Evolutionary conservation across 2,113 vertebrate species (phyloP), one percentile per base, ranked within the genome.

Genomic region (Cottus gobio): DNA sequence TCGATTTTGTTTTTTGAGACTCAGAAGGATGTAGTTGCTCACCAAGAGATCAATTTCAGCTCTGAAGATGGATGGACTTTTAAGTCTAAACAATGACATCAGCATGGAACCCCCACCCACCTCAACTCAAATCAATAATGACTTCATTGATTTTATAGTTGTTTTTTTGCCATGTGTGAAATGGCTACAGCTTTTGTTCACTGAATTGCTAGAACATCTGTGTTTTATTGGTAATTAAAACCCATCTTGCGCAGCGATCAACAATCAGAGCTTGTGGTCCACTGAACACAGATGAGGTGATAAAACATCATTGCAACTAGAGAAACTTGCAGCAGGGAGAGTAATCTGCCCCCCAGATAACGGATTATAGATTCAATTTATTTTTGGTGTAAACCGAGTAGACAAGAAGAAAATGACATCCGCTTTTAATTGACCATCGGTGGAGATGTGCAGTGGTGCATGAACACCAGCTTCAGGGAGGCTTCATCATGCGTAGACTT

Each of bases 301-400:
- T 90, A 88, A 89, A 90, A 90, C 87, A 91, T 87, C 78, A 68
- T 37, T 11, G 37, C 70, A 88, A 85, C 72, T 54, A 66, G 80
- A 80, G 82, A 72, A 84, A 77, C 60, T 68, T 74, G 72, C 69
- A 85, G 75, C 20, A 11, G 31, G 34, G 63, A 78, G 73, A 78
- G 80, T 79, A 83, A 84, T 89, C 85, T 89, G 77, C 85, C 52
- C 71, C 66, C 71, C 65, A 9, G 64, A 79, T 86, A 89, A 92
- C 85, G 82, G 85, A 93, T 91, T 92, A 90, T 79, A 88, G 88
- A 93, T 91, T 91, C 28, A 79, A 89, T 92, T 89, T 89, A 84
- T 91, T 90, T 90, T 85, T 75, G 30, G 75, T 80, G 73, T 91
- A 87, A 83, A 87, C 79, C 64, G 76, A 88, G 86, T 56, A 76